These are phyloP conservation scores for Drosophila seguyi DNA, from an alignment of 1,140 invertebrate species.

Conservation along the genomic window DNA sequence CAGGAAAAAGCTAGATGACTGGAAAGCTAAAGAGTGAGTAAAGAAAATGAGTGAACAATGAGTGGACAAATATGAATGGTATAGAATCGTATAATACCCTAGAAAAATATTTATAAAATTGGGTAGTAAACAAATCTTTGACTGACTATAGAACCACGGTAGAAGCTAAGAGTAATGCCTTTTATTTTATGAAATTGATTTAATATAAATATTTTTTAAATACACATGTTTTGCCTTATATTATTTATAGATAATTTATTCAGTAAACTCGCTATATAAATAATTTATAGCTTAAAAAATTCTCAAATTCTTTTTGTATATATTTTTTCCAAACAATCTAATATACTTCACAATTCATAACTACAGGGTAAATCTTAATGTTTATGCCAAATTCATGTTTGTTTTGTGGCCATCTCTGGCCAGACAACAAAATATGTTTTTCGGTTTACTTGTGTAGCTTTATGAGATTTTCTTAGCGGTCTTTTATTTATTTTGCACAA, in stretches of 20 bases:
- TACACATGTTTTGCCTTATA: too few relatives aligned
- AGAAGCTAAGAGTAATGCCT: too few relatives aligned
- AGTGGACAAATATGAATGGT: background rate
- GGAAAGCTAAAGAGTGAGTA: conserved; percentile 31
- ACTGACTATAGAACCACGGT: background rate
- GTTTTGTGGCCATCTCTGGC: conserved; percentile 51
- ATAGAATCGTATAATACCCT: conserved; percentile 1
- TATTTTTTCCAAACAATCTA: background rate
- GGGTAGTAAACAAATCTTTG: background rate
- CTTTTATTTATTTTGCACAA: conserved; percentile 61
- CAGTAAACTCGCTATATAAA: too few relatives aligned
- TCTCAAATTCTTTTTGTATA: too few relatives aligned
- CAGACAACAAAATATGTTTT: conserved; percentile 48
- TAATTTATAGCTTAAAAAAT: too few relatives aligned
- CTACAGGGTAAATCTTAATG: conserved; percentile 24
- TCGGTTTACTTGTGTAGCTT: conserved; percentile 12
- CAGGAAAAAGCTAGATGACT: conserved; percentile 42
- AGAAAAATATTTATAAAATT: background rate
- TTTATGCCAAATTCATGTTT: conserved; percentile 65
- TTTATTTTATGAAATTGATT: too few relatives aligned
- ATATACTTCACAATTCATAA: background rate
- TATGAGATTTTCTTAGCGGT: conserved; percentile 14
- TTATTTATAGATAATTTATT: too few relatives aligned
- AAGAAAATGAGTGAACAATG: conserved; percentile 1
- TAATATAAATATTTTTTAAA: too few relatives aligned